phyloP scores from a whole-genome alignment of 2,888 invertebrate species.

The Lomographa bimaculata region DNA sequence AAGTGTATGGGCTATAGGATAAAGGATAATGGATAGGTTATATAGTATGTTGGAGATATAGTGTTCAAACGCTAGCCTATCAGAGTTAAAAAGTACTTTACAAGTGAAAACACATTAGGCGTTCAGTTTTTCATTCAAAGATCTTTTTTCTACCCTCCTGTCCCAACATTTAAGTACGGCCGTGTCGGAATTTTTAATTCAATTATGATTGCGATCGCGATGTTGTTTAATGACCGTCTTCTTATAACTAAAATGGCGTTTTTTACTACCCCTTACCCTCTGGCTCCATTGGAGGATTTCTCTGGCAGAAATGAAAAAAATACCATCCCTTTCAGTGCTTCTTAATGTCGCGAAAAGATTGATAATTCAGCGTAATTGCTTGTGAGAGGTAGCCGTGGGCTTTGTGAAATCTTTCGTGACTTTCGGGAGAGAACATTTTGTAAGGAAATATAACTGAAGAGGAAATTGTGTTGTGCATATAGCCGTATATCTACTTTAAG shows the following conservation, averaged over 20 bases:
- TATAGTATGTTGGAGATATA: too few species aligned
- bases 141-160: slow-evolving; percentile 33
- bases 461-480: too few species aligned
- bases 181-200: slow-evolving; percentile 83
- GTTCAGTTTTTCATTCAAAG: too few species aligned
- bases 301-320: slow-evolving; percentile 36
- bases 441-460: too few species aligned
- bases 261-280: slow-evolving; percentile 33
- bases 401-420: too few species aligned
- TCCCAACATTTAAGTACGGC: slow-evolving; percentile 54
- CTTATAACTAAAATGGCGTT: slow-evolving; percentile 59
- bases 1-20: too few species aligned
- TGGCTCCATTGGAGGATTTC: slow-evolving; percentile 32
- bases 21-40: too few species aligned
- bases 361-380: slow-evolving; percentile 60
- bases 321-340: slow-evolving; percentile 27
- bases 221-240: slow-evolving; percentile 79
- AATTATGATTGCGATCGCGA: slow-evolving; percentile 83
- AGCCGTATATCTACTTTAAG: too few species aligned
- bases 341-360: slow-evolving; percentile 56
- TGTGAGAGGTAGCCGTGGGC: slow-evolving; percentile 17
- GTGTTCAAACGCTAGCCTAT: too few species aligned
- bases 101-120: too few species aligned
- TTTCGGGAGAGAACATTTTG: too few species aligned
- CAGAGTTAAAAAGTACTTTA: too few species aligned